Base-by-base conservation (phyloP, 2,888 invertebrate genomes). In the Meteorus cinctellus region DNA sequence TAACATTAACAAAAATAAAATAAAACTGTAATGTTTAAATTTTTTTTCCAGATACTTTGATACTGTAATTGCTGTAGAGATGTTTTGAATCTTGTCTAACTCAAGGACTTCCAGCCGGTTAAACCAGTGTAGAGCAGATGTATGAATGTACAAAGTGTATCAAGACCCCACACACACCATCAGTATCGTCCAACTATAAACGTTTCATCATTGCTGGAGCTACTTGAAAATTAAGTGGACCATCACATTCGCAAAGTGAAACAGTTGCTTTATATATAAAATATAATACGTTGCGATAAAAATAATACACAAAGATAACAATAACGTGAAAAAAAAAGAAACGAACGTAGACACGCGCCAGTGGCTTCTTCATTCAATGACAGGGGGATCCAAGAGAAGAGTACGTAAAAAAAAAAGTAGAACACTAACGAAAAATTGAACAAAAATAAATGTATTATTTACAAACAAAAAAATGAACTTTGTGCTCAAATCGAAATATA, bases 221-320 rank as follows among this genome's bases (percentile, higher is more conserved):
- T 85, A 85, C 88, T 89, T 82, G 81, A 87, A 77, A 84, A 85
- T 81, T 81, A 87, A 88, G 87, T 86, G 88, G 84, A 86, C 83
- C 87, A 83, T 78, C 78, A 68, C 41, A 72, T 55, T 55, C 19
- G 55, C 55, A 55, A 55, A 62, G 72, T 72, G 72, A 72, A 72
- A 72, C 72, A 72, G 72, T 72, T 72, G 63, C 72, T 62, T 19
- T 55, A 24, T 55, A 4, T n/a, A 48, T 55, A 55, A n/a, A 41
- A 55, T 55, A 31, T 51, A 72, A 65, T 65, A 55, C 68, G 36
- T 45, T 45, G 31, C 36, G 72, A 76, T 76, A 72, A 86, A 86
- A 86, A 88, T 87, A 88, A 88, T 87, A 86, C 80, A 72, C 34
- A 10, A 31, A 16, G 29, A 73, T 63, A 75, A 79, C 77, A 79